Evolutionary conservation across 2,797 vertebrate species (phyloP).

Genomic region (Haliaeetus vocifer): DNA sequence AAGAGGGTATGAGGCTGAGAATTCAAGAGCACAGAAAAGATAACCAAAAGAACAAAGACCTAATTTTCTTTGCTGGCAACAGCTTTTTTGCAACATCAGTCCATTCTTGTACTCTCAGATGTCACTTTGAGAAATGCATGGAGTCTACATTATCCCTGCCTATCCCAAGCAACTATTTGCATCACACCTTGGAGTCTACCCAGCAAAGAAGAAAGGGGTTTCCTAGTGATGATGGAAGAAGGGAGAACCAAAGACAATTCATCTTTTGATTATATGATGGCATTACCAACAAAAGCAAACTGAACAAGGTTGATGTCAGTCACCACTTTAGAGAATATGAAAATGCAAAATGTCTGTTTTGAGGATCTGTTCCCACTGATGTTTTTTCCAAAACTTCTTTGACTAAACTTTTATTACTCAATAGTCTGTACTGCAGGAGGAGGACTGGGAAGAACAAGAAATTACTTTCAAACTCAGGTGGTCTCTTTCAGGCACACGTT

Average conservation of each 20-base stretch:
- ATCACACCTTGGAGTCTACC: background rate
- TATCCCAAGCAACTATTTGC: background rate
- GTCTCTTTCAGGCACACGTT: background rate
- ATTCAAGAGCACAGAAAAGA: background rate
- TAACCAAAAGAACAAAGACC: background rate
- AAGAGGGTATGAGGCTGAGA: background rate
- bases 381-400: background rate
- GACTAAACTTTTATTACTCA: background rate
- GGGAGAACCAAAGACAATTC: background rate
- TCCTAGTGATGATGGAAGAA: background rate
- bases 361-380: background rate
- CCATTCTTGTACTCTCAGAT: background rate
- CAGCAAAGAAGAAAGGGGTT: background rate
- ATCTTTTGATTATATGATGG: background rate
- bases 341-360: background rate
- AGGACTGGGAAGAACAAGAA: background rate
- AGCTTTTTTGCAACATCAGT: background rate
- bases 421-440: background rate
- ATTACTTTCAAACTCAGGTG: background rate
- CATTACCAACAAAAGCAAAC: background rate
- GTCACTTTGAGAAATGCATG: background rate
- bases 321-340: background rate
- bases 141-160: background rate
- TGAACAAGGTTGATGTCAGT: background rate
- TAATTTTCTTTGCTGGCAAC: background rate